Conservation (phyloP, 2,888 invertebrate genomes). For the Stenotaenia linearis region DNA sequence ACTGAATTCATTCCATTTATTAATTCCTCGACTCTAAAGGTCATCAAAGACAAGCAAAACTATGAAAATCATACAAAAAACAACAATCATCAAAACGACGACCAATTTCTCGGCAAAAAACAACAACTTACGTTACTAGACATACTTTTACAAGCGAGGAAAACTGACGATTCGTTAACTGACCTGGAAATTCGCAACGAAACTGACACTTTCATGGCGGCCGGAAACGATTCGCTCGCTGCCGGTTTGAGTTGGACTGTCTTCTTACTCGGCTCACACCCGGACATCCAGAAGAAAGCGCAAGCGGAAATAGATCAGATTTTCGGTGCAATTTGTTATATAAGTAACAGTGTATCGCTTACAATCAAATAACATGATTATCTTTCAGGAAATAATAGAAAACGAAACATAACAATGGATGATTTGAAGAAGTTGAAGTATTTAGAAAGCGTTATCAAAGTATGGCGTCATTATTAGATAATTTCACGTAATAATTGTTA, state of each 20-base stretch:
- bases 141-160: slow-evolving; percentile 43
- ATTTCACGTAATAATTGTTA: neutral
- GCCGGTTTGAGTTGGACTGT: slow-evolving; percentile 38
- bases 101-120: neutral
- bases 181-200: slow-evolving; percentile 41
- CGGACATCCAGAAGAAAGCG: slow-evolving; percentile 37
- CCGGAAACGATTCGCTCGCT: slow-evolving; percentile 42
- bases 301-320: slow-evolving; percentile 33
- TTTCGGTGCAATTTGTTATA: slow-evolving; percentile 24
- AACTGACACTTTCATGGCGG: slow-evolving; percentile 50
- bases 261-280: slow-evolving; percentile 38
- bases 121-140: slow-evolving; percentile 44
- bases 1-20: too few species aligned
- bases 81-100: neutral
- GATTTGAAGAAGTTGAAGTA: neutral
- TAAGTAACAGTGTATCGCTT: neutral
- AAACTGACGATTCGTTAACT: slow-evolving; percentile 41
- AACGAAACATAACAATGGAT: neutral
- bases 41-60: too few species aligned
- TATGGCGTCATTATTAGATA: too few species aligned
- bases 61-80: neutral
- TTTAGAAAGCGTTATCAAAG: neutral
- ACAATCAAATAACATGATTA: neutral
- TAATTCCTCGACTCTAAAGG: too few species aligned
- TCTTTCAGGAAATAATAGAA: neutral